Percentiles rank a stretch among this genome's conserved stretches.
These are phyloP conservation scores for Lepidotrigona ventralis DNA, from an alignment of 1,140 invertebrate species.

Conservation along the genomic window DNA sequence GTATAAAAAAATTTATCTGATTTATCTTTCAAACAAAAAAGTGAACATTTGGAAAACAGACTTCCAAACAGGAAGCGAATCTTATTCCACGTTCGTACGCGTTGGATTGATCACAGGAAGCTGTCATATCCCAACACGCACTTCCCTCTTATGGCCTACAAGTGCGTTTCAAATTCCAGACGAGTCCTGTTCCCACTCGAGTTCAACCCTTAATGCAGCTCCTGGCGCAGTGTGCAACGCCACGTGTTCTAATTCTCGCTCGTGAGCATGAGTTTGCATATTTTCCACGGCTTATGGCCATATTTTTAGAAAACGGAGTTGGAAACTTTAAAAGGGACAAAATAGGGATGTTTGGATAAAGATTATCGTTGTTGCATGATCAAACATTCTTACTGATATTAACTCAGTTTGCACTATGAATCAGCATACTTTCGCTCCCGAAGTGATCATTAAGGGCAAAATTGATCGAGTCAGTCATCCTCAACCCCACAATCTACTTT, in stretches of 20 bases:
- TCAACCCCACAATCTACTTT: no score
- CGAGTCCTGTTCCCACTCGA: conserved; percentile 34
- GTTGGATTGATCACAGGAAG: conserved; percentile 29
- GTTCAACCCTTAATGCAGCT: neutral
- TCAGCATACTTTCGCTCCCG: no score
- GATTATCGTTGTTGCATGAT: no score
- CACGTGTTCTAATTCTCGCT: neutral
- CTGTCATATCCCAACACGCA: neutral
- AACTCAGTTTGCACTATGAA: no score
- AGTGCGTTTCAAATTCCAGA: neutral
- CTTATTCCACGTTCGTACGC: neutral
- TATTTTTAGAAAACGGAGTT: no score
- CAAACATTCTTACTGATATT: no score
- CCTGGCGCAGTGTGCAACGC: neutral
- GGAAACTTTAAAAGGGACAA: neutral
- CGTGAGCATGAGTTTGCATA: neutral
- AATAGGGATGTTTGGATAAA: no score
- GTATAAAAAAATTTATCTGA: neutral
- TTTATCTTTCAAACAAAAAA: no score
- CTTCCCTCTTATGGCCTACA: conserved; percentile 29
- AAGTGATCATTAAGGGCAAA: no score
- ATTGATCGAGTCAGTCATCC: no score
- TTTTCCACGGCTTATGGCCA: neutral
- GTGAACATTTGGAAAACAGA: neutral
- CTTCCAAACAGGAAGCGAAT: neutral